These are phyloP conservation scores for Pocillopora verrucosa DNA, from an alignment of 64 coral and sea anemone species.

Conservation along the genomic window DNA sequence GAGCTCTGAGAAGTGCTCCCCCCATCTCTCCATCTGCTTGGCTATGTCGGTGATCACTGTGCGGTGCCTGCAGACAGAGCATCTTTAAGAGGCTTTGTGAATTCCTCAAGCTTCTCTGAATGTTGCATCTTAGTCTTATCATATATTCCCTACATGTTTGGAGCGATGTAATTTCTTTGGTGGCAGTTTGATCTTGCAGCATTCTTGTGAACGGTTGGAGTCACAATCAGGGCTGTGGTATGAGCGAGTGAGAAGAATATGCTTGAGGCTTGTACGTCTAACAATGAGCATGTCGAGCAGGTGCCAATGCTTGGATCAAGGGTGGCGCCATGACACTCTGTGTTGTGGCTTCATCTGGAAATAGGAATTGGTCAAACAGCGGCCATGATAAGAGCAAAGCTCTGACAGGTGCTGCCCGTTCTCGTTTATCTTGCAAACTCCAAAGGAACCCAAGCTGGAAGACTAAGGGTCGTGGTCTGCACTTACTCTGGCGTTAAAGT, in stretches of 20 bases:
- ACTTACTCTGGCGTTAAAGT: too few relatives aligned
- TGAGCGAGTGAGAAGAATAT: not conserved
- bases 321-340: constrained; percentile 24
- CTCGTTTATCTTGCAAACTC: constrained; percentile 35
- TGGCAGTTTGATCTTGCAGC: constrained; percentile 42
- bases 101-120: not conserved
- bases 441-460: not conserved
- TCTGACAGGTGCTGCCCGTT: not conserved
- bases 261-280: not conserved
- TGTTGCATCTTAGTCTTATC: constrained; percentile 2
- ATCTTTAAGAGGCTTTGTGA: not conserved
- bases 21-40: constrained; percentile 49
- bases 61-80: not conserved
- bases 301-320: not conserved
- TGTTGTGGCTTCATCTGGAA: constrained; percentile 6
- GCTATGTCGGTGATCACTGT: constrained; percentile 10
- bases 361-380: constrained; percentile 28
- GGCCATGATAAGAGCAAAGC: constrained; percentile 5
- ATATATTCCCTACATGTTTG: not conserved
- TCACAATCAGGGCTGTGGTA: constrained; percentile 44
- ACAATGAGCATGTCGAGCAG: not conserved
- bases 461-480: too few relatives aligned
- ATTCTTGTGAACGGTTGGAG: not conserved
- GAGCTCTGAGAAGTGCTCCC: not conserved
- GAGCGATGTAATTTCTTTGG: constrained; percentile 21